Evolutionary conservation across 2,797 vertebrate species (phyloP).

Genomic region (Sylvia borin): DNA sequence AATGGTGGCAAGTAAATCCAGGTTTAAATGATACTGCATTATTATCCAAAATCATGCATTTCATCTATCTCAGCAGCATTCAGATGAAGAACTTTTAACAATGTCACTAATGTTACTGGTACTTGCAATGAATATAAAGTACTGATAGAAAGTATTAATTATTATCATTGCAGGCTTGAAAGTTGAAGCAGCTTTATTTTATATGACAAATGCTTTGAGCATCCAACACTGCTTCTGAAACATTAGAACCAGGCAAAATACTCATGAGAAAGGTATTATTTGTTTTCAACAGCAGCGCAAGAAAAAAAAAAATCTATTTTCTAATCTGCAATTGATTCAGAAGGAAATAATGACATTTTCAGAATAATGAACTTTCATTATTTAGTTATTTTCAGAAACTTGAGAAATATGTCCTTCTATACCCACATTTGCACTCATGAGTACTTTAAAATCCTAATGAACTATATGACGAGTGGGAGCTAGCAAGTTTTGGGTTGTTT

Average conservation of each 20-base stretch:
- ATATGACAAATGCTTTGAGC: conserved; percentile 1
- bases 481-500: not conserved
- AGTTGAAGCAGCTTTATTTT: conserved; percentile 41
- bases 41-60: conserved; percentile 44
- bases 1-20: conserved; percentile 63
- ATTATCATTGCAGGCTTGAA: conserved; percentile 32
- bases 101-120: conserved; percentile 43
- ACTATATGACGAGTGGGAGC: not conserved
- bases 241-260: conserved; percentile 2
- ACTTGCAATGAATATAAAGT: conserved; percentile 38
- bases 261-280: not conserved
- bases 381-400: not conserved
- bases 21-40: conserved; percentile 39
- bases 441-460: not conserved
- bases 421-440: not conserved
- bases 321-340: not conserved
- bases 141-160: conserved; percentile 54
- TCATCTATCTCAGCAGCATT: conserved; percentile 23
- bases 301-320: not conserved
- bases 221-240: conserved; percentile 26
- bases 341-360: conserved; percentile 15
- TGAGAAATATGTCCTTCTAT: not conserved
- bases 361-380: not conserved
- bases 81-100: conserved; percentile 56
- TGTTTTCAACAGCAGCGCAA: conserved; percentile 11